phyloP scores from a whole-genome alignment of 1,140 invertebrate genomes.

The Drosophila equinoxialis region DNA sequence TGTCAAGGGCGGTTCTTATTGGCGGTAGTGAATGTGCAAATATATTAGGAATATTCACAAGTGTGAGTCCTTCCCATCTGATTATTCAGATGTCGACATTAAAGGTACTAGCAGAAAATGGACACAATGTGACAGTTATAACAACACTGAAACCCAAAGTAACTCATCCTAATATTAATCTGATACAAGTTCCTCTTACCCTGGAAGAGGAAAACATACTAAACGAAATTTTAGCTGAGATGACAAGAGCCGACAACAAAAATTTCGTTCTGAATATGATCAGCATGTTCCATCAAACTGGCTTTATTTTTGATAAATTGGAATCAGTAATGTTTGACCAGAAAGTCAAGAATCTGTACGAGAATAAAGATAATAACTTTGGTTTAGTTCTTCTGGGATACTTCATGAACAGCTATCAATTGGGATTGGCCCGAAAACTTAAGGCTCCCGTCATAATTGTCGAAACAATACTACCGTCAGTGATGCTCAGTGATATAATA shows the following conservation, averaged over 20 bases:
- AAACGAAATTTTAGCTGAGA: conserved; percentile 17
- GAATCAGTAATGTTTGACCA: conserved; percentile 23
- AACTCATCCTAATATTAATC: conserved; percentile 35
- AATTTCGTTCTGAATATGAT: conserved; percentile 8
- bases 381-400: conserved; percentile 45
- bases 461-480: conserved; percentile 11
- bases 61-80: conserved; percentile 52
- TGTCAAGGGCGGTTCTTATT: neutral
- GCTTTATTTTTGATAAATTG: conserved; percentile 29
- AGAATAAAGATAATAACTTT: conserved; percentile 35
- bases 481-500: conserved; percentile 19
- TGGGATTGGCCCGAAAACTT: conserved; percentile 44
- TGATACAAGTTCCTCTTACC: conserved; percentile 39
- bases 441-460: conserved; percentile 38
- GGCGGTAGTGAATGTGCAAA: conserved; percentile 26
- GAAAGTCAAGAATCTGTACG: conserved; percentile 35
- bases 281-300: neutral
- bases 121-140: conserved; percentile 58
- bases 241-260: conserved; percentile 29
- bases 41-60: conserved; percentile 50
- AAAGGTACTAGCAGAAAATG: conserved; percentile 38
- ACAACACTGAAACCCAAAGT: conserved; percentile 29
- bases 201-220: conserved; percentile 11
- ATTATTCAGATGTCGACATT: conserved; percentile 48
- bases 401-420: conserved; percentile 41